Base-by-base conservation (phyloP, 2,888 invertebrate species). In the Melieria picta region DNA sequence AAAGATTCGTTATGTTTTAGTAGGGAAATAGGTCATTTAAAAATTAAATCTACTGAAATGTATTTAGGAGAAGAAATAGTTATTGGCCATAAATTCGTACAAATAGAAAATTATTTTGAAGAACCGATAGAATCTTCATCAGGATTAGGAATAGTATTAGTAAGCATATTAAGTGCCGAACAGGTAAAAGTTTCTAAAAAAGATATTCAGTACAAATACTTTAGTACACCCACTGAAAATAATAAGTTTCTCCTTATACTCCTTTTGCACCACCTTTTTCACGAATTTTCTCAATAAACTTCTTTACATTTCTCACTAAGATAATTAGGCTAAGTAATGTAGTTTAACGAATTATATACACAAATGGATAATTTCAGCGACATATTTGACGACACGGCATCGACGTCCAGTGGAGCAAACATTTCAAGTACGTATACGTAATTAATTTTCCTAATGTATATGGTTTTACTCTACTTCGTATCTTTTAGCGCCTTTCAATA, bases 1-100 rank as follows among this genome's bases (percentile, higher is more conserved):
- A 62, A 47, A n/a, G 62, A 47, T 13, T 62, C 47, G n/a, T 62
- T 62, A 47, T 62, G 62, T 16, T 62, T 46, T n/a, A 62, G n/a
- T 30, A 16, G 42, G 10, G 45, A 5, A 10, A 58, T 4, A 1
- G 58, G 58, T 43, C 58, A 42, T 43, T 43, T 58, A 6, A 58
- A 58, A 58, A 45, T 42, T 7, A 7, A 43, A 58, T 5, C 13
- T n/a, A 58, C 13, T n/a, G n/a, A 43, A 13, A 47, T 10, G 47
- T 13, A 62, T 6, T 62, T 13, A 13, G 47, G 62, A 45, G 5
- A 47, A 47, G 62, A 47, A 45, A 13, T 62, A 5, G 47, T 62
- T 4, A 1, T 62, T 10, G 62, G n/a, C 9, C 50, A 50, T 50
- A 50, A 50, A 10, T 45, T 62, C 13, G 16, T 4, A 47, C 47